Conservation (phyloP, 1,140 invertebrate species). For the Acromyrmex echinatior region DNA sequence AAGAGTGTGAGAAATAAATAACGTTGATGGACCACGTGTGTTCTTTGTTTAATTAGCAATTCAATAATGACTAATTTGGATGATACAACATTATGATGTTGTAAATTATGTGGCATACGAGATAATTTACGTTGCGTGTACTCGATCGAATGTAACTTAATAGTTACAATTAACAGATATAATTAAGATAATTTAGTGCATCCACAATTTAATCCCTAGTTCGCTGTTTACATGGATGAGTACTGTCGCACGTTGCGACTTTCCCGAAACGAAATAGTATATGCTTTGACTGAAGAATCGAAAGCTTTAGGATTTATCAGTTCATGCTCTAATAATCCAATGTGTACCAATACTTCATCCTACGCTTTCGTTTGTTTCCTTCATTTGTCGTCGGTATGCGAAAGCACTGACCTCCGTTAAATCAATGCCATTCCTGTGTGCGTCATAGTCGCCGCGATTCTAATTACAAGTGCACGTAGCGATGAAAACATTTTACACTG, state of each 20-base stretch:
- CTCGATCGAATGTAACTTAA: neutral
- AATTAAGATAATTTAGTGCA: conserved; percentile 5
- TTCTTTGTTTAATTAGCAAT: conserved; percentile 29
- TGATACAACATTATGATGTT: neutral
- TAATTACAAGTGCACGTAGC: conserved; percentile 15
- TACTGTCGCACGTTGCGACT: neutral
- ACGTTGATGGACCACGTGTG: no score
- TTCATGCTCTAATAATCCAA: conserved; percentile 72
- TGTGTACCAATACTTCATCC: conserved; percentile 27
- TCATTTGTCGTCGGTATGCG: conserved; percentile 1
- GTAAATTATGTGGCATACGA: neutral
- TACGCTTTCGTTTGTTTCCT: conserved; percentile 26
- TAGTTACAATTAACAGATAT: neutral
- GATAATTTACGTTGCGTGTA: neutral
- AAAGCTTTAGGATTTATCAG: conserved; percentile 70
- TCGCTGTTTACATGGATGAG: neutral
- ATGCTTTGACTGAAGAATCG: conserved; percentile 43
- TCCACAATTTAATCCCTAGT: neutral
- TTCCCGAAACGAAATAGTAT: neutral
- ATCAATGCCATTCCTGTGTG: neutral
- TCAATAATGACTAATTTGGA: neutral
- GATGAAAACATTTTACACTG: neutral
- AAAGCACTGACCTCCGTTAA: conserved; percentile 14
- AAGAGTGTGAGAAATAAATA: no score
- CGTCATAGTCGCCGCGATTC: neutral